These are phyloP conservation scores for Ceryle rudis DNA, from an alignment of 2,797 vertebrate genomes.

Conservation along the genomic window DNA sequence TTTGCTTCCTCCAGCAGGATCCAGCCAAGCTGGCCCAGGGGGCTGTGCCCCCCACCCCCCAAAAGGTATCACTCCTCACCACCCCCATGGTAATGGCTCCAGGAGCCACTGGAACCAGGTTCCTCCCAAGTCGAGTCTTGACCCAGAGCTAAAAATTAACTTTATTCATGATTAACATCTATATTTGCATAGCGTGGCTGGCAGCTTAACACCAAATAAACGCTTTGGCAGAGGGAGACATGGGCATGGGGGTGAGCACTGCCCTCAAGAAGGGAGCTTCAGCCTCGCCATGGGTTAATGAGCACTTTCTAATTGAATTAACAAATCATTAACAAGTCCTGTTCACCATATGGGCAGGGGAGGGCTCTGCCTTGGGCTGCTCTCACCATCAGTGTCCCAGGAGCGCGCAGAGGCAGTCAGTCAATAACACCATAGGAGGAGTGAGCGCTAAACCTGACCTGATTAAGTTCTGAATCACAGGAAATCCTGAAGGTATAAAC, in stretches of 20 bases:
- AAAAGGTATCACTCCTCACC: neutral
- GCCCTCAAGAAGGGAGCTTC: constrained; percentile 25
- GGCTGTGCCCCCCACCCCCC: neutral
- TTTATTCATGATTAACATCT: constrained; percentile 38
- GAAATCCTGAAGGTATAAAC: neutral
- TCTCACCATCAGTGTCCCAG: neutral
- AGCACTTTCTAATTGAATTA: constrained; percentile 51
- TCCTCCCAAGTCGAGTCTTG: constrained; percentile 23
- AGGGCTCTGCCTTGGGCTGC: constrained; percentile 7
- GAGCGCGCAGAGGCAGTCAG: neutral
- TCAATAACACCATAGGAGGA: neutral
- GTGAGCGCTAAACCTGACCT: neutral
- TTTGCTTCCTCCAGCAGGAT: neutral
- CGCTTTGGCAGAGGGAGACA: neutral
- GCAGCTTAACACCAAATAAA: constrained; percentile 59
- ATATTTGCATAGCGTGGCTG: constrained; percentile 48
- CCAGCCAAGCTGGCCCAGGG: neutral
- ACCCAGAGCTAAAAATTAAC: constrained; percentile 16
- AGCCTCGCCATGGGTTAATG: neutral
- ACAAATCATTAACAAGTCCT: constrained; percentile 36
- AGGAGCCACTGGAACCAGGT: neutral
- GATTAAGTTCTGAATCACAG: neutral
- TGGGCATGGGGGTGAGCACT: constrained; percentile 6
- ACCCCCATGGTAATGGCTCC: neutral
- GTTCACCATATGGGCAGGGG: neutral